Conservation (phyloP, 1,140 invertebrate species). For the Colletes latitarsis region DNA sequence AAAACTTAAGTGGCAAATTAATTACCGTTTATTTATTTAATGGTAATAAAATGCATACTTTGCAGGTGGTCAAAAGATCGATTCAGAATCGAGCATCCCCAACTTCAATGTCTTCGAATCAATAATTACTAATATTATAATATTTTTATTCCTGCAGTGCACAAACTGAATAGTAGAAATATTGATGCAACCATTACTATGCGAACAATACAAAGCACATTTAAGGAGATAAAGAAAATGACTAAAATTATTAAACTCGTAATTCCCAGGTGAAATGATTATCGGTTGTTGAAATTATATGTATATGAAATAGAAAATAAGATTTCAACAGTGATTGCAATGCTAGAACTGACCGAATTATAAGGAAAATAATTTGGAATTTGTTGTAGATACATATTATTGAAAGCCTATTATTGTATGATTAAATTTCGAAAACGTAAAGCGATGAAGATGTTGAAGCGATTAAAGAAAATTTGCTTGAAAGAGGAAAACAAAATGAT, state of each 20-base stretch:
- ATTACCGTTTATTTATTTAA: no score
- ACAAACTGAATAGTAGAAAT: conserved; percentile 69
- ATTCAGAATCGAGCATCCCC: no score
- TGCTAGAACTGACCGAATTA: no score
- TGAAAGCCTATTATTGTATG: conserved; percentile 75
- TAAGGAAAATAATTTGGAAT: background rate
- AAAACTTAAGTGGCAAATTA: no score
- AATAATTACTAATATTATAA: background rate
- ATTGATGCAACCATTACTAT: conserved; percentile 55
- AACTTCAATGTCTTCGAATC: background rate
- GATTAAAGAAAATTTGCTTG: conserved; percentile 60
- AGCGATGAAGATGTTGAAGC: conserved; percentile 62
- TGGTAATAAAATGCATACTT: no score
- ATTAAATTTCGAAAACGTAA: conserved; percentile 59
- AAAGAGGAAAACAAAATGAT: conserved; percentile 69
- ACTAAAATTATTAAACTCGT: conserved; percentile 66
- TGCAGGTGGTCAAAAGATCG: no score
- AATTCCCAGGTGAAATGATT: conserved; percentile 69
- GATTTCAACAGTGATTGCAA: background rate
- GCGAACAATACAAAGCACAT: conserved; percentile 61
- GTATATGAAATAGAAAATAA: background rate
- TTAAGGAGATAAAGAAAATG: conserved; percentile 67
- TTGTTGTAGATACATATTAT: conserved; percentile 68
- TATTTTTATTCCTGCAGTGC: conserved; percentile 59
- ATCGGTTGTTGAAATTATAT: background rate